These are phyloP conservation scores for Molanna angustata DNA, from an alignment of 2,888 invertebrate genomes.

Conservation along the genomic window DNA sequence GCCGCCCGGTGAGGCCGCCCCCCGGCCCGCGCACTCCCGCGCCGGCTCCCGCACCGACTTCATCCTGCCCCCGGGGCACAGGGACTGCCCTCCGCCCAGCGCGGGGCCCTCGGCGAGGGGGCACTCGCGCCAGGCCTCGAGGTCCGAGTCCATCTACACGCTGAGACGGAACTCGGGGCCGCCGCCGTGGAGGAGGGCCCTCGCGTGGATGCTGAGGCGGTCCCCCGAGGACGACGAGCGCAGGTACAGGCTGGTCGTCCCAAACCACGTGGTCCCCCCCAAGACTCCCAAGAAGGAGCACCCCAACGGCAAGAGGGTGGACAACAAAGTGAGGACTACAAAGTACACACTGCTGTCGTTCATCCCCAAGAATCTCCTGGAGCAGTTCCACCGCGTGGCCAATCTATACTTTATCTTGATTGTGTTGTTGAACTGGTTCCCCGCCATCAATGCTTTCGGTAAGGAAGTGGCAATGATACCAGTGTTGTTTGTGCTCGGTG, in stretches of 20 bases:
- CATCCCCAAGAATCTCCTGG: constrained; percentile 92
- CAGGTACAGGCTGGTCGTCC: constrained; percentile 70
- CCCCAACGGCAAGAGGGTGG: constrained; percentile 77
- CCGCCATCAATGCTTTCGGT: constrained; percentile 90
- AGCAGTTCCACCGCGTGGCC: constrained; percentile 96
- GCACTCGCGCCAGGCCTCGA: constrained; percentile 84
- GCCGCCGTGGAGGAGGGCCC: constrained; percentile 68
- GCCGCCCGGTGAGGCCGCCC: constrained; percentile 57
- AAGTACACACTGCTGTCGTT: constrained; percentile 94
- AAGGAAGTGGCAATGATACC: constrained; percentile 95
- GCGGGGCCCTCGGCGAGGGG: constrained; percentile 57
- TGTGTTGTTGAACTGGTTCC: constrained; percentile 94
- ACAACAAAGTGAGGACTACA: constrained; percentile 88
- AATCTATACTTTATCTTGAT: constrained; percentile 98
- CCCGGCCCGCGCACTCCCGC: constrained; percentile 68
- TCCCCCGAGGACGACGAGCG: constrained; percentile 65
- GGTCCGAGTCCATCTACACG: constrained; percentile 88
- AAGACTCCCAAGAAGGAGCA: constrained; percentile 77
- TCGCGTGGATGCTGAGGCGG: constrained; percentile 60
- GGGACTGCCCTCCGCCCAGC: constrained; percentile 58
- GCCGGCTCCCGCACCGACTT: constrained; percentile 86
- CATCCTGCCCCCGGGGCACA: constrained; percentile 82
- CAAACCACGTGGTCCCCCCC: constrained; percentile 81
- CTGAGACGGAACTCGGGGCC: constrained; percentile 71
- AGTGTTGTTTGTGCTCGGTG: constrained; percentile 89